phyloP scores from a whole-genome alignment of 2,888 invertebrate genomes.

The Erebia aethiops region DNA sequence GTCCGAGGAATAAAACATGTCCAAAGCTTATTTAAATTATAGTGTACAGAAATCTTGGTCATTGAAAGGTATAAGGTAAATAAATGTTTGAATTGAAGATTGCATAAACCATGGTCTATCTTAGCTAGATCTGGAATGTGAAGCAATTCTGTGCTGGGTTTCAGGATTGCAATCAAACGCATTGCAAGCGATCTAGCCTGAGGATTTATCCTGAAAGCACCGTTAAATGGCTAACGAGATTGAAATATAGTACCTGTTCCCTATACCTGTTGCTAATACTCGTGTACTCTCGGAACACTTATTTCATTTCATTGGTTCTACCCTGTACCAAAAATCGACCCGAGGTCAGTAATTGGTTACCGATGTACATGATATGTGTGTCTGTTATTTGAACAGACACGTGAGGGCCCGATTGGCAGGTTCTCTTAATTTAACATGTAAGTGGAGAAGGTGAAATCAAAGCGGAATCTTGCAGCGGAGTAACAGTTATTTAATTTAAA shows the following conservation, averaged over 20 bases:
- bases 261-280: not conserved
- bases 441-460: too few relatives aligned
- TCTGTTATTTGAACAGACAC: too few relatives aligned
- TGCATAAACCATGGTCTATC: not conserved
- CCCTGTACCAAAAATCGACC: too few relatives aligned
- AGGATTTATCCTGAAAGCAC: not conserved
- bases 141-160: constrained; percentile 27
- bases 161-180: constrained; percentile 50
- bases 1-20: too few relatives aligned
- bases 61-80: not conserved
- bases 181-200: constrained; percentile 39
- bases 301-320: too few relatives aligned
- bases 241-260: not conserved
- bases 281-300: not conserved
- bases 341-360: too few relatives aligned
- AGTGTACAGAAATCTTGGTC: not conserved
- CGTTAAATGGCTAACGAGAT: constrained; percentile 25
- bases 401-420: too few relatives aligned
- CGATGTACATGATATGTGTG: too few relatives aligned
- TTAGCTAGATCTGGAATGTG: constrained; percentile 27
- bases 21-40: too few relatives aligned
- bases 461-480: too few relatives aligned
- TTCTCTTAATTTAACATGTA: too few relatives aligned
- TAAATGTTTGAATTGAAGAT: not conserved
- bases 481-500: too few relatives aligned